Evolutionary conservation across 1,140 invertebrate species (phyloP).

Genomic region (Trypoxylus dichotomus): DNA sequence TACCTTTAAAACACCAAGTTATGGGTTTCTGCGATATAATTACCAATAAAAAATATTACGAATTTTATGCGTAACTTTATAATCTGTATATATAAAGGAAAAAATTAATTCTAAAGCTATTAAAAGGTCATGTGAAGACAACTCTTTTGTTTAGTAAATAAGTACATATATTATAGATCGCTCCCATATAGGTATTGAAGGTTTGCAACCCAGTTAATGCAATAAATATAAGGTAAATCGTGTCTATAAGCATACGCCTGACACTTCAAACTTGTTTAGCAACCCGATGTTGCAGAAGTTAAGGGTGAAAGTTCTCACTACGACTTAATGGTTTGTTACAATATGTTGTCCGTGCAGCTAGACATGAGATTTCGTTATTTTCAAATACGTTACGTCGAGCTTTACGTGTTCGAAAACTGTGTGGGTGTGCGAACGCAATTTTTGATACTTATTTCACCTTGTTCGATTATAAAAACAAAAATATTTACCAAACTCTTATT

Average conservation of each 20-base stretch:
- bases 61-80: too few species aligned
- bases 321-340: neutral
- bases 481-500: too few species aligned
- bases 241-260: neutral
- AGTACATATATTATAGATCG: neutral
- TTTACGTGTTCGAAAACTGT: neutral
- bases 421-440: neutral
- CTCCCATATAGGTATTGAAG: neutral
- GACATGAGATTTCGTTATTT: neutral
- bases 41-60: too few species aligned
- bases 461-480: neutral
- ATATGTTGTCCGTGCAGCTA: neutral
- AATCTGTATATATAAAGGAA: too few species aligned
- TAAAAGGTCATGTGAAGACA: too few species aligned
- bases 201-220: neutral
- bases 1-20: too few species aligned
- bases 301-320: neutral
- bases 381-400: neutral
- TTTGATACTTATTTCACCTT: neutral
- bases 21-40: too few species aligned
- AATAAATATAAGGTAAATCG: neutral
- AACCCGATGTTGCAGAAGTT: neutral
- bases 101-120: too few species aligned
- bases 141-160: too few species aligned
- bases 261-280: neutral